Evolutionary conservation across 2,888 invertebrate species (phyloP).

Genomic region (Netelia fuscicornis): DNA sequence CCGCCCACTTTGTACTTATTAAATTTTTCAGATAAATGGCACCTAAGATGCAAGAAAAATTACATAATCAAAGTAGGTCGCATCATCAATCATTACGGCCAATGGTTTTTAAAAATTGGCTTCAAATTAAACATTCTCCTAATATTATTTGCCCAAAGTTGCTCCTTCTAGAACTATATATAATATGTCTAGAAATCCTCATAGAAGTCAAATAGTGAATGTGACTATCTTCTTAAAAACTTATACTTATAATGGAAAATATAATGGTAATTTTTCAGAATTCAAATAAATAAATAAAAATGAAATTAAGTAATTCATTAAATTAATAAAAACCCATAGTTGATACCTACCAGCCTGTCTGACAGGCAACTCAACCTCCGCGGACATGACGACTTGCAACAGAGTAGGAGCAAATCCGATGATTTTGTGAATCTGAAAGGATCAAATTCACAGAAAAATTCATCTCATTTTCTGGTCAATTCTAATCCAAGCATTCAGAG

Average conservation of each 20-base stretch:
- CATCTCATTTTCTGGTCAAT: not conserved
- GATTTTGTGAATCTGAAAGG: conserved; percentile 93
- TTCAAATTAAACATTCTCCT: no score
- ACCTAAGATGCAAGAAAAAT: conserved; percentile 83
- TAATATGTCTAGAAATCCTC: no score
- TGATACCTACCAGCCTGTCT: conserved; percentile 92
- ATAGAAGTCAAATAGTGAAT: no score
- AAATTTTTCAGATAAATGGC: conserved; percentile 99
- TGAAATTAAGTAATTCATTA: not conserved
- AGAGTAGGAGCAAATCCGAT: conserved; percentile 98
- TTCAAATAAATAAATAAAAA: not conserved
- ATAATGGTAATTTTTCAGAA: no score
- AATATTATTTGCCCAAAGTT: no score
- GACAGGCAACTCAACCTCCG: conserved; percentile 95
- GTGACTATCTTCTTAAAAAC: no score
- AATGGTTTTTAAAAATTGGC: no score
- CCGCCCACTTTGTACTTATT: conserved; percentile 95
- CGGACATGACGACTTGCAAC: conserved; percentile 96
- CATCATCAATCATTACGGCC: no score
- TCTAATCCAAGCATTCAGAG: not conserved
- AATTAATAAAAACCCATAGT: not conserved
- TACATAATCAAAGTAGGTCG: not conserved
- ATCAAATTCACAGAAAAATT: conserved; percentile 28
- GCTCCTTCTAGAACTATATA: no score
- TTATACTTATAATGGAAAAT: no score